A percentile compares a stretch with the other conserved stretches of the same genome.
Conservation (phyloP, 2,113 vertebrate species). For the Nerophis lumbriciformis region DNA sequence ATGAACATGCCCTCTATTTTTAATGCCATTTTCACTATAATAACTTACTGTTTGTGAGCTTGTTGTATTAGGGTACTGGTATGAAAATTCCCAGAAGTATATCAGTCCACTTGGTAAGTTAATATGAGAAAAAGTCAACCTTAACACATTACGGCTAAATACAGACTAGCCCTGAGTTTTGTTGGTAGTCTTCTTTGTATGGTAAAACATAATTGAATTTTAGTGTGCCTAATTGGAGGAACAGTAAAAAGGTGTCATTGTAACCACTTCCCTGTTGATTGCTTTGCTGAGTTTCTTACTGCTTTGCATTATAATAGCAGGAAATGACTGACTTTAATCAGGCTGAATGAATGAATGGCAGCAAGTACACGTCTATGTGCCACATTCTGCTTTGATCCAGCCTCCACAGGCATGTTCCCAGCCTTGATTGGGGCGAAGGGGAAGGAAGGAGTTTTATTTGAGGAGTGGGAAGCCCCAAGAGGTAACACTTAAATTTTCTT, state of each 20-base stretch:
- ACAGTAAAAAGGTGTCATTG: constrained; percentile 44
- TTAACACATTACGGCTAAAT: constrained; percentile 32
- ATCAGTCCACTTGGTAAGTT: background rate
- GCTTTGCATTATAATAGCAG: constrained; percentile 60
- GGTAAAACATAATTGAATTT: constrained; percentile 36
- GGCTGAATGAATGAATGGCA: constrained; percentile 59
- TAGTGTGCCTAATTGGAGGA: constrained; percentile 41
- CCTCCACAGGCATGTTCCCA: constrained; percentile 52
- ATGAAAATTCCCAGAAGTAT: background rate
- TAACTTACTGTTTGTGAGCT: background rate
- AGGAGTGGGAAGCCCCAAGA: constrained; percentile 65
- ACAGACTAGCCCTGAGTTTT: constrained; percentile 29
- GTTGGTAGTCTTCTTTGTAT: constrained; percentile 35
- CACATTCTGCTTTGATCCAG: constrained; percentile 62
- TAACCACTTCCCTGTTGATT: constrained; percentile 53
- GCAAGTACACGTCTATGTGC: constrained; percentile 52
- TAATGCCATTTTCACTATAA: background rate
- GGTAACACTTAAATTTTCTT: constrained; percentile 63
- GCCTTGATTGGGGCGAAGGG: constrained; percentile 58
- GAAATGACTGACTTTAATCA: constrained; percentile 68
- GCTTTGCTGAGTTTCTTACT: constrained; percentile 39
- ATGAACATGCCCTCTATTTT: background rate
- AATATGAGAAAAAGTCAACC: constrained; percentile 12
- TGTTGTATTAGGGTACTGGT: background rate
- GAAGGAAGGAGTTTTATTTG: constrained; percentile 58